phyloP scores from a whole-genome alignment of 1,140 invertebrate genomes.

The Drosophila kepulauana region DNA sequence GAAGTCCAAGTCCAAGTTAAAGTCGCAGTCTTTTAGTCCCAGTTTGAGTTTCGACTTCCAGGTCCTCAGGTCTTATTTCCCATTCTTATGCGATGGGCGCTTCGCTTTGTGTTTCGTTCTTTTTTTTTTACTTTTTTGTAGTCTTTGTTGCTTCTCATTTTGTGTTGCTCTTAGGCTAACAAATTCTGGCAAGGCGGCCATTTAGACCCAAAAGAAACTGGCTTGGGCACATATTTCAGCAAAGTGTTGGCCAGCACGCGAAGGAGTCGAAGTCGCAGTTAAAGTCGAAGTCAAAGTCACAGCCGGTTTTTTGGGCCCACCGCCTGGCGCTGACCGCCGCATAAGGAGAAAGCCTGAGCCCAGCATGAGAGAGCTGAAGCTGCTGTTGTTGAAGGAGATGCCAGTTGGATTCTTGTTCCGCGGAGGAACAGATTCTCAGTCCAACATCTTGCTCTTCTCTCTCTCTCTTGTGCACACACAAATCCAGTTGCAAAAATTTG shows the following conservation, averaged over 20 bases:
- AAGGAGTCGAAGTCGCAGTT: constrained; percentile 53
- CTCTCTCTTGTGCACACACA: constrained; percentile 4
- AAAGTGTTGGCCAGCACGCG: constrained; percentile 73
- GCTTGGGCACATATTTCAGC: constrained; percentile 80
- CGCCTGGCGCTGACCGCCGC: constrained; percentile 41
- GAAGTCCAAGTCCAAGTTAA: too few species aligned
- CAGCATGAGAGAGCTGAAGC: constrained; percentile 16
- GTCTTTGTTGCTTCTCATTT: constrained; percentile 25
- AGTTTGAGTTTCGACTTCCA: constrained; percentile 35
- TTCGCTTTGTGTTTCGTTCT: constrained; percentile 63
- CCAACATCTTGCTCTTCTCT: background rate
- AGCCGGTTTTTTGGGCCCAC: constrained; percentile 54
- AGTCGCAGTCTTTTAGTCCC: constrained; percentile 29
- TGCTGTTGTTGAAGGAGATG: constrained; percentile 6
- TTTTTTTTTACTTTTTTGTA: constrained; percentile 29
- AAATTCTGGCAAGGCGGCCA: constrained; percentile 74
- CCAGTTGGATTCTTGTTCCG: constrained; percentile 45
- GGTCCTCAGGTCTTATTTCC: constrained; percentile 37
- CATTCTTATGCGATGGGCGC: constrained; percentile 56
- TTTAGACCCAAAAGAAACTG: constrained; percentile 62
- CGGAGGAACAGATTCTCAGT: constrained; percentile 34
- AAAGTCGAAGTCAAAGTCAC: background rate
- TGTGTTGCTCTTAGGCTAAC: constrained; percentile 63
- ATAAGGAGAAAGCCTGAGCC: constrained; percentile 71
- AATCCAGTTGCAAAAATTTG: constrained; percentile 64